These are phyloP conservation scores for Babylonia areolata DNA, from an alignment of 1,140 invertebrate genomes.

Conservation along the genomic window DNA sequence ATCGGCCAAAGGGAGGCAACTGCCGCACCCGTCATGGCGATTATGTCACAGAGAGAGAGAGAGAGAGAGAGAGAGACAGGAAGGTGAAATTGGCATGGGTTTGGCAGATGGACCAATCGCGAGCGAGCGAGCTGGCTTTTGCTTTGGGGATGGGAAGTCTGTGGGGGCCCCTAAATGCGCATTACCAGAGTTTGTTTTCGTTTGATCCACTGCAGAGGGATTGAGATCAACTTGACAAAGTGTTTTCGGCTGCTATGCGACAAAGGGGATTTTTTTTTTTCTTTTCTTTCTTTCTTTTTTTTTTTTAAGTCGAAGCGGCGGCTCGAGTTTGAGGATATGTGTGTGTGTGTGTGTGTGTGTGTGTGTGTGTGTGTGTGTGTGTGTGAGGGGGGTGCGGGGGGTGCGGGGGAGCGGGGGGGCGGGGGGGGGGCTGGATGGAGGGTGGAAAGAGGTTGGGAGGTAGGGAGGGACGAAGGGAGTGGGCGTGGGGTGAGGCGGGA, in stretches of 20 bases:
- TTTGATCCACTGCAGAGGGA: background rate
- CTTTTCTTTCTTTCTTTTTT: too few species aligned
- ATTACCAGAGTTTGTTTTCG: constrained; percentile 2
- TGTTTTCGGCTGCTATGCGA: background rate
- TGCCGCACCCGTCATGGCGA: background rate
- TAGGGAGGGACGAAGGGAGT: too few species aligned
- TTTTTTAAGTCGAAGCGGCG: too few species aligned
- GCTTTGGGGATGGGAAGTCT: background rate
- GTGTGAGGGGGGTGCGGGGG: background rate
- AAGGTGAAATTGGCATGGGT: constrained; percentile 9
- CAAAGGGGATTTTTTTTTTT: too few species aligned
- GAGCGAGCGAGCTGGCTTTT: background rate
- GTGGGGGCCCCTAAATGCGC: background rate
- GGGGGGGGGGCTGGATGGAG: too few species aligned
- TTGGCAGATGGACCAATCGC: background rate
- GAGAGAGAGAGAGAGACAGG: background rate
- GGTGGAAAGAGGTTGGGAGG: too few species aligned
- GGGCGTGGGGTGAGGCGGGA: too few species aligned
- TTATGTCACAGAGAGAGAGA: constrained; percentile 18
- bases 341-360: constrained; percentile 26
- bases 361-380: background rate
- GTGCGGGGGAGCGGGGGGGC: too few species aligned
- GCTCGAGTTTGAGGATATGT: background rate
- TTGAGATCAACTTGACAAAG: background rate
- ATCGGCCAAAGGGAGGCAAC: constrained; percentile 30